Conservation (phyloP, 2,113 vertebrate genomes). For the Salvator merianae region DNA sequence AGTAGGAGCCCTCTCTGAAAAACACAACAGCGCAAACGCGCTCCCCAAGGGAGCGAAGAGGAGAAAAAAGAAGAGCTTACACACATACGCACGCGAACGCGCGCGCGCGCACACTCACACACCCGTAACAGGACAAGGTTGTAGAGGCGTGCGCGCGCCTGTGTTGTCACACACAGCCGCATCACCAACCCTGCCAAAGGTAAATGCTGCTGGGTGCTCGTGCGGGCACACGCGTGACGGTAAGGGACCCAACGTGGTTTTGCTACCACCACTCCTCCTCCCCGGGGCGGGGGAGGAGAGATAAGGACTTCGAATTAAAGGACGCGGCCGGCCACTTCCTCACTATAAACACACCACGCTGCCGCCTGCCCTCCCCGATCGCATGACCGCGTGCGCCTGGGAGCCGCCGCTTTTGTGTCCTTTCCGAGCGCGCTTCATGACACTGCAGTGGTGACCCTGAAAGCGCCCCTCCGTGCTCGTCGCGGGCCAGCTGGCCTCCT, state of each 20-base stretch:
- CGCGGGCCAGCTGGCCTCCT: too few species aligned
- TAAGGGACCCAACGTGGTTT: not conserved
- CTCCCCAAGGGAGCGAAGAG: not conserved
- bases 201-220: conserved; percentile 1
- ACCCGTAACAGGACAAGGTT: not conserved
- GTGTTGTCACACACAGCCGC: not conserved
- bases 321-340: not conserved
- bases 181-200: not conserved
- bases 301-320: not conserved
- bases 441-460: not conserved
- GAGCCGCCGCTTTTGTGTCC: not conserved
- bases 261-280: too few species aligned
- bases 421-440: not conserved
- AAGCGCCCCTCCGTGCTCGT: not conserved
- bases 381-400: not conserved
- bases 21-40: not conserved
- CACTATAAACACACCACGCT: not conserved
- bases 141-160: not conserved
- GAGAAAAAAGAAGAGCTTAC: too few species aligned
- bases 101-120: too few species aligned
- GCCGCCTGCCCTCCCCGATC: not conserved
- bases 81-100: too few species aligned
- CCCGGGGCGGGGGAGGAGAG: not conserved
- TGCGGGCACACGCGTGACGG: not conserved
- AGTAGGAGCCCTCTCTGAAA: not conserved